Evolutionary conservation across 2,888 invertebrate species (phyloP), one percentile per base, ranked within the genome.

Genomic region (Cosmia trapezina): DNA sequence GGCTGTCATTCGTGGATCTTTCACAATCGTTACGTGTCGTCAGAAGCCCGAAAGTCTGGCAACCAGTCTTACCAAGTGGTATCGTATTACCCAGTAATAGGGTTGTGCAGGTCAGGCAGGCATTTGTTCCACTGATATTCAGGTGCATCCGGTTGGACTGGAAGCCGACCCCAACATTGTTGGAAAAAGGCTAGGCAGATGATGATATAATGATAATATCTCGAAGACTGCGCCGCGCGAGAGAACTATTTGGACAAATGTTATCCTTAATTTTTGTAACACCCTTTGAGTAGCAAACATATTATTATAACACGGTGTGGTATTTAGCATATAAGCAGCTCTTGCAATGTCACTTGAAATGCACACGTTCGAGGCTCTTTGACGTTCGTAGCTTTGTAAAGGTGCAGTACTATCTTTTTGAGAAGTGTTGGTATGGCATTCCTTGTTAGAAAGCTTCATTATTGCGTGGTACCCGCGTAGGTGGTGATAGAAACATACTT

Each of bases 291-390:
- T 33, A 57, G 53, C 47, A 57, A 70, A 79, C 54, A 70, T 67
- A 61, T 70, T 70, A 83, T 80, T 68, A 59, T 56, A 65, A 41
- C 43, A 62, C 28, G 57, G 33, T 19, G 37, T 41, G 56, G 45
- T 68, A 73, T 61, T 72, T 70, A 73, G 61, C 71, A 75, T 69
- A 69, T 73, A 80, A 82, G 82, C 61, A 62, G 77, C 69, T 76
- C 59, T 61, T 17, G 70, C 49, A 64, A 73, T 76, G 65, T 56
- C 68, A 66, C 70, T 75, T 73, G 65, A 77, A 83, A 78, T 83
- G 76, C 75, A 76, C 75, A 80, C 66, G 76, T 69, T 75, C 75
- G 70, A 33, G 41, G 76, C 61, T 66, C 80, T 85, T 82, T 83
- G 80, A 83, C 62, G 73, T 67, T 72, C 51, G 22, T 61, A 76